phyloP scores from a whole-genome alignment of 1,140 invertebrate species.

The Drosophila hydei region DNA sequence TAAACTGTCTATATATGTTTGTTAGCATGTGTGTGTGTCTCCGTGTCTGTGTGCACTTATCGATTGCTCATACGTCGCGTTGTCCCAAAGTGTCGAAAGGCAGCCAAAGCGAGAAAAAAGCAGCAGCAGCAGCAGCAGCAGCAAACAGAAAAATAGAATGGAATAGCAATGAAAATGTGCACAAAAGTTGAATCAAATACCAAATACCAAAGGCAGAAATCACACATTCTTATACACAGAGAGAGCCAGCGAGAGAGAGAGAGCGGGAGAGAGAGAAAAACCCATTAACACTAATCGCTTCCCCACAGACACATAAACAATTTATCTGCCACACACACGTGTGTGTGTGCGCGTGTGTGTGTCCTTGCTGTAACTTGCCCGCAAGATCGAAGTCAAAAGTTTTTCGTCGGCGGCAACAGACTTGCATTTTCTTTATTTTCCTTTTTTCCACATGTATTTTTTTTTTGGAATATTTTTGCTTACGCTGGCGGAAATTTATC shows the following conservation, averaged over 20 bases:
- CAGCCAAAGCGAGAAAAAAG: slow-evolving; percentile 25
- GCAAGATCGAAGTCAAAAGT: slow-evolving; percentile 68
- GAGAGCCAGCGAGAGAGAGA: background rate
- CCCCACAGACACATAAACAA: slow-evolving; percentile 82
- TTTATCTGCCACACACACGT: slow-evolving; percentile 69
- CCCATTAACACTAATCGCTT: slow-evolving; percentile 82
- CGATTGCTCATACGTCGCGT: slow-evolving; percentile 72
- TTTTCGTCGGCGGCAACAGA: slow-evolving; percentile 51
- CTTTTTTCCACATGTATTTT: slow-evolving; percentile 17
- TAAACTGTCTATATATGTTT: slow-evolving; percentile 55
- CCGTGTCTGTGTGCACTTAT: slow-evolving; percentile 67
- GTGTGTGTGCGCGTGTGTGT: slow-evolving; percentile 12
- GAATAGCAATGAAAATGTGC: slow-evolving; percentile 57
- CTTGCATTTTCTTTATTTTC: slow-evolving; percentile 56
- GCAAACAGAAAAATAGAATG: slow-evolving; percentile 39
- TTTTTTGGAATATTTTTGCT: slow-evolving; percentile 69
- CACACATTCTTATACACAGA: slow-evolving; percentile 63
- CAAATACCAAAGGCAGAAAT: slow-evolving; percentile 71
- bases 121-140: background rate
- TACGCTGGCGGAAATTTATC: slow-evolving; percentile 78
- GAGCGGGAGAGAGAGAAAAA: slow-evolving; percentile 39
- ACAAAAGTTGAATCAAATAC: slow-evolving; percentile 72
- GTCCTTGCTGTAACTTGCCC: slow-evolving; percentile 53
- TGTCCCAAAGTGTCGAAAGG: slow-evolving; percentile 62
- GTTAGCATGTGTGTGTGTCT: slow-evolving; percentile 13